A percentile compares a stretch with the other conserved stretches of the same genome.
phyloP scores from a whole-genome alignment of 2,888 invertebrate genomes.

The Prostheceraeus crozeri region DNA sequence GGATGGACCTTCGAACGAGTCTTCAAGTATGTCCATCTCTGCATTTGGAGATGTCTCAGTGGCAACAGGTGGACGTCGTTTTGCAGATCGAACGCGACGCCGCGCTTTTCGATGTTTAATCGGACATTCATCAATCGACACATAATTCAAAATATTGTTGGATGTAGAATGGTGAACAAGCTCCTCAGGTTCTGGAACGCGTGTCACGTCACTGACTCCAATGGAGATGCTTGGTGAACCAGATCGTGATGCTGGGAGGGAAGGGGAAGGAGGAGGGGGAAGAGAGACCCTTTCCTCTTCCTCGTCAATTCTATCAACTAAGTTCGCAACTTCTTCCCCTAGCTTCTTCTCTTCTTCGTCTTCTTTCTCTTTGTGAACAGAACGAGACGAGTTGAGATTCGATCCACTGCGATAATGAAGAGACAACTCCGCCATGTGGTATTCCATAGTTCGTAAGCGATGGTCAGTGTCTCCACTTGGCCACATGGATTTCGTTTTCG shows the following conservation, averaged over 20 bases:
- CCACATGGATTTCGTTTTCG: background rate
- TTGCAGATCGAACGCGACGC: background rate
- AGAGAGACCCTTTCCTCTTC: no score
- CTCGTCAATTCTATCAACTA: no score
- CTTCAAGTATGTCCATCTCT: no score
- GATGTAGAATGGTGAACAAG: no score
- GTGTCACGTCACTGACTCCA: background rate
- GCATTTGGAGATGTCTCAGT: no score
- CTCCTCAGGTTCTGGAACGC: no score
- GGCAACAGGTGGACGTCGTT: no score
- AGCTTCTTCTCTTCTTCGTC: no score
- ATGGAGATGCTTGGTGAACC: background rate
- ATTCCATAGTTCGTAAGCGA: conserved; percentile 18
- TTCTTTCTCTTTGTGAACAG: background rate
- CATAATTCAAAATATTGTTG: background rate
- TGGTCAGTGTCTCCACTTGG: background rate
- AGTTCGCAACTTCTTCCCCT: no score
- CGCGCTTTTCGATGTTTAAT: background rate
- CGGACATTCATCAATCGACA: background rate
- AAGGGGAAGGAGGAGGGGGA: no score
- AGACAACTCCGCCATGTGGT: conserved; percentile 31
- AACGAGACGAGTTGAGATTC: background rate
- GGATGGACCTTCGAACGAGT: no score
- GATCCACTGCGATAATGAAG: conserved; percentile 21
- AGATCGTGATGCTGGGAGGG: background rate